Conservation (phyloP, 1,140 invertebrate genomes). For the honey bee (Apis mellifera) region DNA sequence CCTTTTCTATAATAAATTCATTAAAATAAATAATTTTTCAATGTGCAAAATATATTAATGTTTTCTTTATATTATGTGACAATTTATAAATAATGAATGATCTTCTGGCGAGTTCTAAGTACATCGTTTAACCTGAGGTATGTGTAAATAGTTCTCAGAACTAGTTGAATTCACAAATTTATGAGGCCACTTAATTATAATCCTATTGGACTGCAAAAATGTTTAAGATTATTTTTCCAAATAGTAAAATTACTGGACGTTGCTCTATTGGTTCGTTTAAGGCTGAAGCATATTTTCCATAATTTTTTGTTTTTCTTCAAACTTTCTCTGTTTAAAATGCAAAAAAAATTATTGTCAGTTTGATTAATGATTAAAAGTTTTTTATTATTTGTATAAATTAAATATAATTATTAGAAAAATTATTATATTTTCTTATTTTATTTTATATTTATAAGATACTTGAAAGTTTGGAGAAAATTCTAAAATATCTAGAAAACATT, state of each 20-base stretch:
- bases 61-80: not conserved
- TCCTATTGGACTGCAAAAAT: constrained; percentile 2
- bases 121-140: not conserved
- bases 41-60: not conserved
- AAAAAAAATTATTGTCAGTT: constrained; percentile 1
- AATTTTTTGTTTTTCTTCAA: constrained; percentile 5
- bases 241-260: constrained; percentile 24
- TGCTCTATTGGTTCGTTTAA: constrained; percentile 19
- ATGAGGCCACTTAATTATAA: constrained; percentile 10
- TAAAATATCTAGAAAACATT: not conserved
- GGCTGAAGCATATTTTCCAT: constrained; percentile 8
- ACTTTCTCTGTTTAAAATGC: not conserved
- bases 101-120: constrained; percentile 10
- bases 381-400: not conserved
- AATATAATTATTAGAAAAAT: not conserved
- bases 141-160: constrained; percentile 8
- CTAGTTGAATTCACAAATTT: not conserved
- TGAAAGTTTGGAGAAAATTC: constrained; percentile 3
- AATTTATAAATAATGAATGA: not conserved
- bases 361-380: not conserved
- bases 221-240: not conserved
- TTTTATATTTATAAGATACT: not conserved
- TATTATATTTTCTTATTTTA: too few species aligned
- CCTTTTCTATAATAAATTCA: not conserved
- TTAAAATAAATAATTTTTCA: not conserved